Evolutionary conservation across 2,113 vertebrate species (phyloP).

Genomic region (Chaenocephalus aceratus): DNA sequence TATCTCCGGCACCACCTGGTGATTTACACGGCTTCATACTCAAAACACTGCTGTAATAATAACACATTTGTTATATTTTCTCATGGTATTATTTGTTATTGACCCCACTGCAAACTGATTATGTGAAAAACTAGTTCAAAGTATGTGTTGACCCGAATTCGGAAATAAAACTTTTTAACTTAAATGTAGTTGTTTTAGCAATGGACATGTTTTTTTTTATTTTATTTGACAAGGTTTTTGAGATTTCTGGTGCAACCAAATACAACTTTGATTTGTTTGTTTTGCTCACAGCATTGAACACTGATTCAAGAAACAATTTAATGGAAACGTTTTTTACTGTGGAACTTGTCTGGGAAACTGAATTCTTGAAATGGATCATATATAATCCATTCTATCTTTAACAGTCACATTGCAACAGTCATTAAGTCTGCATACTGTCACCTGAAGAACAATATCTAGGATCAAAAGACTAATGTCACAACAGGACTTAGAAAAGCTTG

Average conservation of each 20-base stretch:
- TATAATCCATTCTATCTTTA: background rate
- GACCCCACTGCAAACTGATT: background rate
- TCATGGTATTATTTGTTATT: background rate
- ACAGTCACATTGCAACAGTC: too few species aligned
- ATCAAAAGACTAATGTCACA: too few species aligned
- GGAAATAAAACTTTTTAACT: background rate
- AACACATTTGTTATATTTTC: background rate
- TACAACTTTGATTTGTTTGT: background rate
- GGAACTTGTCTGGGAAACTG: too few species aligned
- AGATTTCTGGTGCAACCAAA: background rate
- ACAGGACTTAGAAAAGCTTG: too few species aligned
- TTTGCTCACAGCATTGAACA: background rate
- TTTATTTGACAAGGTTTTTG: background rate
- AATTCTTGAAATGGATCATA: too few species aligned
- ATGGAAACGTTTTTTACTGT: background rate
- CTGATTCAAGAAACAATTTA: background rate
- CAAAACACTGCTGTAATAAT: background rate
- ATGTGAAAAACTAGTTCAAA: background rate
- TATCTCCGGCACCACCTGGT: conserved; percentile 32
- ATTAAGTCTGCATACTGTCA: too few species aligned
- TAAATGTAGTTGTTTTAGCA: too few species aligned
- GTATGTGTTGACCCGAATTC: background rate
- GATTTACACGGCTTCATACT: background rate
- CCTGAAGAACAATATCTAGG: too few species aligned
- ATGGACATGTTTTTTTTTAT: background rate